These are phyloP conservation scores for Calephelis nemesis DNA, from an alignment of 1,140 invertebrate genomes.

Conservation along the genomic window DNA sequence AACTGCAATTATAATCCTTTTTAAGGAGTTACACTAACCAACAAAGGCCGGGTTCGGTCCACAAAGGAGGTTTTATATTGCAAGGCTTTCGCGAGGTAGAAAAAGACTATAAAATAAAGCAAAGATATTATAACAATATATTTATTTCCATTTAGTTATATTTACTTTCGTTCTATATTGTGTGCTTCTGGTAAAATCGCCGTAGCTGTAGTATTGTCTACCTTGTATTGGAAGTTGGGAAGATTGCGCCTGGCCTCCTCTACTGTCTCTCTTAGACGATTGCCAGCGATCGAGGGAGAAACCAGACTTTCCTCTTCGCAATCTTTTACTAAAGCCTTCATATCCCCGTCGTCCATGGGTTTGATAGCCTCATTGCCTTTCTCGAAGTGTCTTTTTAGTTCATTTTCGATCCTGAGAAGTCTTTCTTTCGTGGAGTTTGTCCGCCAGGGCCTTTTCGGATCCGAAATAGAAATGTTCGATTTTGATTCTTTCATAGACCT, in stretches of 20 bases:
- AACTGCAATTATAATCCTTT: too few species aligned
- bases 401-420: constrained; percentile 50
- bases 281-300: constrained; percentile 28
- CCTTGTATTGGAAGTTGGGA: constrained; percentile 57
- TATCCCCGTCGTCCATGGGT: constrained; percentile 45
- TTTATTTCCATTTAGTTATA: too few species aligned
- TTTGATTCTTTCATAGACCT: constrained; percentile 39
- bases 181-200: constrained; percentile 44
- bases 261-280: constrained; percentile 47
- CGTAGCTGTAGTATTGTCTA: constrained; percentile 51
- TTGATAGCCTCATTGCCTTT: constrained; percentile 36
- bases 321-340: constrained; percentile 50
- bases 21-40: too few species aligned
- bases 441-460: constrained; percentile 61
- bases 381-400: constrained; percentile 53
- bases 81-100: too few species aligned
- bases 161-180: background rate
- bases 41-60: too few species aligned
- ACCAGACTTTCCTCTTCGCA: constrained; percentile 41
- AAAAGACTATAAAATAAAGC: background rate
- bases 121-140: background rate
- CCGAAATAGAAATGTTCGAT: constrained; percentile 20
- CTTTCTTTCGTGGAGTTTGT: constrained; percentile 57
- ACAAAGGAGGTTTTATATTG: too few species aligned
- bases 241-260: constrained; percentile 54